Percentiles rank a stretch among this genome's conserved stretches.
Conservation (phyloP, 2,113 vertebrate species). For the Tetrax tetrax region DNA sequence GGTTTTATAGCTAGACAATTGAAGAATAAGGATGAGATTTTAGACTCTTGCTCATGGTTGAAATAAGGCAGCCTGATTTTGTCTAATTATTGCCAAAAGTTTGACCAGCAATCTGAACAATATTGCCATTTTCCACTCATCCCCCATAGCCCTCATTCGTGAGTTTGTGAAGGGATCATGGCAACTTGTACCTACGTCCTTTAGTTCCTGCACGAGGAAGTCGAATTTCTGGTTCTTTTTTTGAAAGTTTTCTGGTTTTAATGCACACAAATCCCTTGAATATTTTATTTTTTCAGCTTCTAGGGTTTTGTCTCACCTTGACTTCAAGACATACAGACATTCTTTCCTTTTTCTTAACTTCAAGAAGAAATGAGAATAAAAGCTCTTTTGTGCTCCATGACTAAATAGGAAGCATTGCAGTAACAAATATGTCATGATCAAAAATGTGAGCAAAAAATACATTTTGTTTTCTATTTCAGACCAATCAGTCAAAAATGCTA, state of each 20-base stretch:
- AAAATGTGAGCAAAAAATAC: neutral
- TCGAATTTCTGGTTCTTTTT: neutral
- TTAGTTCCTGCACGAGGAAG: neutral
- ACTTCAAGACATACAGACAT: neutral
- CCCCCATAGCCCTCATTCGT: neutral
- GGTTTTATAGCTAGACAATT: neutral
- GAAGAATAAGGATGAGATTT: neutral
- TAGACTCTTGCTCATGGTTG: neutral
- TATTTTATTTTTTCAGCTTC: neutral
- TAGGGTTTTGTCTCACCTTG: neutral
- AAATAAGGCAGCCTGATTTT: neutral
- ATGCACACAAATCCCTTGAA: fast-evolving
- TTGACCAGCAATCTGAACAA: neutral
- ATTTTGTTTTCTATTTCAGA: neutral
- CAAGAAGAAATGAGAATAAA: neutral
- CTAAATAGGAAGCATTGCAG: neutral
- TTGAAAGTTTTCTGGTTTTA: neutral
- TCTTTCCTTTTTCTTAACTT: neutral
- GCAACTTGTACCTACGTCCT: neutral
- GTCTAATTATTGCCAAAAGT: neutral
- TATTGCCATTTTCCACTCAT: neutral
- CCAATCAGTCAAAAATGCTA: neutral
- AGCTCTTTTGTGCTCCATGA: neutral
- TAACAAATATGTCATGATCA: neutral
- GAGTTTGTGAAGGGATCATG: neutral